phyloP scores from a whole-genome alignment of 1,140 invertebrate species.

The Apis dorsata region DNA sequence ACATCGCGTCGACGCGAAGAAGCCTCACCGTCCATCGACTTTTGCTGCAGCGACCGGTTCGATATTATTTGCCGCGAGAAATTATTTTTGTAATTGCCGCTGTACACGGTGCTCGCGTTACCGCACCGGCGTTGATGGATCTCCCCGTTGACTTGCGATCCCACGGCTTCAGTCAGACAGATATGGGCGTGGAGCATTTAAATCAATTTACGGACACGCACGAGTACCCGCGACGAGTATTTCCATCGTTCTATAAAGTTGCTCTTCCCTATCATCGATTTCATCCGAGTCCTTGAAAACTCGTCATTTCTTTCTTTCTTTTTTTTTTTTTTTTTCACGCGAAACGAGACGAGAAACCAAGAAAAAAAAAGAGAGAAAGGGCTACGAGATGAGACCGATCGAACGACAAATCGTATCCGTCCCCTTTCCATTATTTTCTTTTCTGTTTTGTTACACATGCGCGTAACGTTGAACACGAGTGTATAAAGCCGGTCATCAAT shows the following conservation, averaged over 20 bases:
- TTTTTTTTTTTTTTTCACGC: no score
- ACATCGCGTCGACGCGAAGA: not conserved
- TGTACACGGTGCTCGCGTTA: slow-evolving; percentile 40
- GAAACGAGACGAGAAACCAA: not conserved
- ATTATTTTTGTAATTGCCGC: slow-evolving; percentile 39
- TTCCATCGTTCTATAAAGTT: slow-evolving; percentile 47
- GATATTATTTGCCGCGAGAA: slow-evolving; percentile 31
- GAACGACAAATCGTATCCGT: not conserved
- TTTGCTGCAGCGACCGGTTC: slow-evolving; percentile 39
- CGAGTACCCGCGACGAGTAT: slow-evolving; percentile 45
- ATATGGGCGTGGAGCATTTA: slow-evolving; percentile 60
- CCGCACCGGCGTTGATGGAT: slow-evolving; percentile 44
- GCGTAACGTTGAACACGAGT: slow-evolving; percentile 4
- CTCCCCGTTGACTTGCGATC: slow-evolving; percentile 49
- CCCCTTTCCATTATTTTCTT: not conserved
- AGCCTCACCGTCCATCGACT: not conserved
- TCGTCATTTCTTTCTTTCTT: no score
- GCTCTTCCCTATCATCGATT: slow-evolving; percentile 25
- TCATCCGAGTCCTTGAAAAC: slow-evolving; percentile 25
- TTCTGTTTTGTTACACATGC: not conserved
- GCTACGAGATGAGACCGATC: not conserved
- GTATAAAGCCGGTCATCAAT: slow-evolving; percentile 58
- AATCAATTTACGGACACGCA: slow-evolving; percentile 65
- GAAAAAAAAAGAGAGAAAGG: not conserved
- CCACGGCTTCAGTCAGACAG: slow-evolving; percentile 43